phyloP scores from a whole-genome alignment of 2,113 vertebrate species.

The Pimephales promelas region DNA sequence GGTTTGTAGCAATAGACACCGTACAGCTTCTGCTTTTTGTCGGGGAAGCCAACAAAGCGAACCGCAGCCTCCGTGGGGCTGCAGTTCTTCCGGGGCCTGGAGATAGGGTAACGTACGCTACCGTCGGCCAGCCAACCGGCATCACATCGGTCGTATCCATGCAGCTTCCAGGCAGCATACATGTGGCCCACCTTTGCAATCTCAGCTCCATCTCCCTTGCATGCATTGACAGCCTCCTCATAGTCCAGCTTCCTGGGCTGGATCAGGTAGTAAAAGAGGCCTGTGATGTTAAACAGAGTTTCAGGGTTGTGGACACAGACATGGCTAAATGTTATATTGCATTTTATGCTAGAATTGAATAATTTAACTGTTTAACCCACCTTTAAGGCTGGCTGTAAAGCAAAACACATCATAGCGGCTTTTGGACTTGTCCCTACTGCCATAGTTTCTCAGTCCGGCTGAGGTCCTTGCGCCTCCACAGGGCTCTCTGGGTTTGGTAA shows the following conservation, averaged over 20 bases:
- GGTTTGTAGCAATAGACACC: conserved; percentile 92
- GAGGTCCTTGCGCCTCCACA: conserved; percentile 83
- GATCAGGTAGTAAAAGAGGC: conserved; percentile 89
- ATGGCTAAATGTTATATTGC: not conserved
- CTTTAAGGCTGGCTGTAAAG: conserved; percentile 81
- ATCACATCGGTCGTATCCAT: conserved; percentile 91
- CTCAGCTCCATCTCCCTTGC: conserved; percentile 82
- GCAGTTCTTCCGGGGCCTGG: conserved; percentile 89
- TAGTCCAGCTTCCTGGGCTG: conserved; percentile 87
- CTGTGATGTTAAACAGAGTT: conserved; percentile 65
- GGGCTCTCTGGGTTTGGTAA: conserved; percentile 86
- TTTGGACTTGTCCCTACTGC: conserved; percentile 82
- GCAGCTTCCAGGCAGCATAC: conserved; percentile 91
- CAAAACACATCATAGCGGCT: conserved; percentile 92
- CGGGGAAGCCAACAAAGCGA: conserved; percentile 88
- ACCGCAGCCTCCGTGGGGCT: conserved; percentile 92
- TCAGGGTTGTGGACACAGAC: not conserved
- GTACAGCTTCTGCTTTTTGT: conserved; percentile 88
- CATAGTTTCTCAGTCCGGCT: conserved; percentile 90
- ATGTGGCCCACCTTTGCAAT: conserved; percentile 96
- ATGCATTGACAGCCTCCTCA: conserved; percentile 85
- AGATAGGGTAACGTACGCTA: conserved; percentile 95
- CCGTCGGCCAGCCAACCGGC: conserved; percentile 94
- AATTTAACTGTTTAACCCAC: conserved; percentile 69
- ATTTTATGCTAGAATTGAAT: not conserved